Base-by-base conservation (phyloP, 2,888 invertebrate species). In the Standfussiana lucernea region DNA sequence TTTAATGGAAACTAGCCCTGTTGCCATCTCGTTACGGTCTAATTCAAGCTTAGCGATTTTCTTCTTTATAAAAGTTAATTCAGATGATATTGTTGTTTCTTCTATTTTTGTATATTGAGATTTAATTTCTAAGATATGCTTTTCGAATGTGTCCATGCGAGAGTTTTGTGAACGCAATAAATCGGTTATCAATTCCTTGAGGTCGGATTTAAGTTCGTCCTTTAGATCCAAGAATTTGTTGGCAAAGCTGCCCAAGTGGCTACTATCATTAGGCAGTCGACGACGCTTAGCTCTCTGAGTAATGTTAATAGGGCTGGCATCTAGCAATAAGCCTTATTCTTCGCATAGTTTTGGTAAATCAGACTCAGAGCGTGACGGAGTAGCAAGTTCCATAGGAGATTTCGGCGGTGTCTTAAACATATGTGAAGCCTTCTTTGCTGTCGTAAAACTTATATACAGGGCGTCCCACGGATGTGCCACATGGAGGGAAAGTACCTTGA, bases 251-350 rank as follows among this genome's bases (percentile, higher is more conserved):
- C 24, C 24, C 37, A 37, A 35, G 24, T 62, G 35, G 62, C 37
- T 37, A 37, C 62, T 24, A 37, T 37, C 37, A 24, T 37, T 37
- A 35, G 62, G 4, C 13, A 24, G 21, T 24, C 62, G 62, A 24
- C 11, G 62, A 35, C 62, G 62, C 62, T 62, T 62, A 62, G 35
- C 62, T 62, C 62, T 62, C 62, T 37, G 62, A 13, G n/a, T n/a
- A n/a, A n/a, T n/a, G n/a, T n/a, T n/a, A n/a, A n/a, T n/a, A n/a
- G n/a, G n/a, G n/a, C n/a, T 62, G 21, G 37, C 21, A 35, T 62
- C 62, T 24, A 62, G 35, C 37, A 62, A 37, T 24, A 24, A 35
- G 24, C 37, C 24, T 13, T 62, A 37, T 62, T 62, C 62, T 37
- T 11, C 62, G 6, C 37, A 35, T 6, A 62, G 24, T 37, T 37